Evolutionary conservation across 2,113 vertebrate species (phyloP).

Genomic region (Sinocyclocheilus anshuiensis): DNA sequence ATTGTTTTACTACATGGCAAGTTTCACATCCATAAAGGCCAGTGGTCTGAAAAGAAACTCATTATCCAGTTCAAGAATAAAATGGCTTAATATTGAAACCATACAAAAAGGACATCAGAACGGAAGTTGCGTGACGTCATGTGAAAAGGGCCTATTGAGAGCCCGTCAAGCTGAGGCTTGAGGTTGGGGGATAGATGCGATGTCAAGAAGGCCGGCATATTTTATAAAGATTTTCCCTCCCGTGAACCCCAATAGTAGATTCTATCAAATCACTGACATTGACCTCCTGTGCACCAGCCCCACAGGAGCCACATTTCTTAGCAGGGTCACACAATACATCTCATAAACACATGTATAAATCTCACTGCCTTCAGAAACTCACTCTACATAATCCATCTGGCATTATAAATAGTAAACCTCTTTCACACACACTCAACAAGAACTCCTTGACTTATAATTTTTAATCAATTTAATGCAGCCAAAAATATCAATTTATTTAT

Average conservation of each 20-base stretch:
- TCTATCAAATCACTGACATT: conserved; percentile 11
- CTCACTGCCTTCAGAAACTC: conserved; percentile 37
- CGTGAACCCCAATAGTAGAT: background rate
- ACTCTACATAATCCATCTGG: conserved; percentile 5
- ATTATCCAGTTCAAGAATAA: too few relatives aligned
- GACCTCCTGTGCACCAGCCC: background rate
- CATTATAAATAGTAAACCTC: background rate
- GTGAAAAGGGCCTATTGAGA: too few relatives aligned
- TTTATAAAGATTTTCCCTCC: conserved; percentile 9
- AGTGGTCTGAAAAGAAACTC: too few relatives aligned
- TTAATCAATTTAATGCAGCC: too few relatives aligned
- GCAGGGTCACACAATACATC: conserved; percentile 43
- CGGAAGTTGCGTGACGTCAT: too few relatives aligned
- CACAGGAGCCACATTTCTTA: background rate
- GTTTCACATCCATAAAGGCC: too few relatives aligned
- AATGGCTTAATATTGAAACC: too few relatives aligned
- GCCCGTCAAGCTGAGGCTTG: background rate
- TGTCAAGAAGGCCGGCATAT: background rate
- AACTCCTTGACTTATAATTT: too few relatives aligned
- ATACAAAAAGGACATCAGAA: too few relatives aligned
- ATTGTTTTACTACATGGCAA: too few relatives aligned
- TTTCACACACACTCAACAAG: too few relatives aligned
- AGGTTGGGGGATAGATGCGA: background rate
- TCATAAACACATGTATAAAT: conserved; percentile 43
- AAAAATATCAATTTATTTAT: too few relatives aligned